These are phyloP conservation scores for Neopipo cinnamomea DNA, from an alignment of 2,113 vertebrate species.

Conservation along the genomic window DNA sequence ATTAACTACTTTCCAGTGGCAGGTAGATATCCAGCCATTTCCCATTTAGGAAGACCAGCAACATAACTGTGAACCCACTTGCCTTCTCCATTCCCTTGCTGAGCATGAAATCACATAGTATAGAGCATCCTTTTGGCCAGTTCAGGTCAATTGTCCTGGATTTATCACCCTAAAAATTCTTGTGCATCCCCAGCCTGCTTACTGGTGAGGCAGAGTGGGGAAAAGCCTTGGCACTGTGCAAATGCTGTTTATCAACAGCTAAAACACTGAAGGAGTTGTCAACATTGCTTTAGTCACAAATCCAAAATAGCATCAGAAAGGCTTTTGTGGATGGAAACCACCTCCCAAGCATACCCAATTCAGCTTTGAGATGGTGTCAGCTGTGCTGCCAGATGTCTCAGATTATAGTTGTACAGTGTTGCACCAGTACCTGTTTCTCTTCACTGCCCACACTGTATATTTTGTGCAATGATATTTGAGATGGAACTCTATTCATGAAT, in stretches of 20 bases:
- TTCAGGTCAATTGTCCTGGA: background rate
- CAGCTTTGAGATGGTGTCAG: background rate
- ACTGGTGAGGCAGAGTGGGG: background rate
- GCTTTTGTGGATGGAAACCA: background rate
- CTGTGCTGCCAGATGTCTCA: background rate
- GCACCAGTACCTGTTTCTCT: background rate
- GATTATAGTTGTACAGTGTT: background rate
- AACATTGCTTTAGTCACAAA: background rate
- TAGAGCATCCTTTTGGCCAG: background rate
- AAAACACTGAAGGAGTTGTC: rapidly evolving
- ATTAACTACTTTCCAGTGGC: background rate
- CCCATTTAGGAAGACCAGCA: background rate
- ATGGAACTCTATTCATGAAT: background rate
- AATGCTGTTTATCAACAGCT: background rate
- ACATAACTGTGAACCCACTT: background rate
- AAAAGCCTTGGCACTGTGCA: background rate
- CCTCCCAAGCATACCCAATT: background rate
- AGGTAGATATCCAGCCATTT: background rate
- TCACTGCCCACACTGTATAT: background rate
- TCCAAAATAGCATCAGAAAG: rapidly evolving
- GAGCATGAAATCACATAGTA: background rate
- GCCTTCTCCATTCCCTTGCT: background rate
- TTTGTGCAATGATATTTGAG: background rate
- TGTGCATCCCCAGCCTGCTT: background rate
- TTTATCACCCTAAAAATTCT: background rate